phyloP scores from a whole-genome alignment of 2,113 vertebrate species.

The Cyanoramphus novaezelandiae region DNA sequence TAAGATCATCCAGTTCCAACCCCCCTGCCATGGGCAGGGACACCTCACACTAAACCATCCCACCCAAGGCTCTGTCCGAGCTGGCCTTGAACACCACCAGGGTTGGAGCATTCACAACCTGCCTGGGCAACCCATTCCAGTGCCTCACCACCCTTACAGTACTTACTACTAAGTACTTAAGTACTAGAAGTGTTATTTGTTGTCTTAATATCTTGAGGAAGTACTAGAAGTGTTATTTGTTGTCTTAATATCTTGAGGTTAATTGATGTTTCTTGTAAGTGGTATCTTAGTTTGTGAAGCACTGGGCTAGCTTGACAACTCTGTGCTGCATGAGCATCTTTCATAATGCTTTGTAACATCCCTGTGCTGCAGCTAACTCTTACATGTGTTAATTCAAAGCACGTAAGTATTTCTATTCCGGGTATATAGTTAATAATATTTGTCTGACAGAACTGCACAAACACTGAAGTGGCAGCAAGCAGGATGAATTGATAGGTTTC shows the following conservation, averaged over 20 bases:
- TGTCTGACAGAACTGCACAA: not conserved
- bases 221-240: not conserved
- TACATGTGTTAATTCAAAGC: not conserved
- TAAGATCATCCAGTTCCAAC: too few relatives aligned
- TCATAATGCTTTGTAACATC: not conserved
- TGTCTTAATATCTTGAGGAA: not conserved
- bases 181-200: not conserved
- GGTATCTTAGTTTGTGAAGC: not conserved
- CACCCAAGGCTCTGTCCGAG: too few relatives aligned
- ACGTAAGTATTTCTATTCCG: not conserved
- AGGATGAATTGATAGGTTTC: not conserved
- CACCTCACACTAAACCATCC: too few relatives aligned
- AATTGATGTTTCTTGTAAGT: not conserved
- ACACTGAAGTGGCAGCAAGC: not conserved
- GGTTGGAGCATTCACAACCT: too few relatives aligned
- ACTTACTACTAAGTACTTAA: too few relatives aligned
- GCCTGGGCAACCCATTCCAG: too few relatives aligned
- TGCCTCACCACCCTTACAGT: too few relatives aligned
- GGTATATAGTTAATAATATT: not conserved
- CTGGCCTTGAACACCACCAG: too few relatives aligned
- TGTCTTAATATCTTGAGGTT: not conserved
- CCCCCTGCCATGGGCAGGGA: too few relatives aligned
- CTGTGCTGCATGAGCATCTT: not conserved
- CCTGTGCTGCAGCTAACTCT: not conserved
- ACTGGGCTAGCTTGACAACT: not conserved